Conservation (phyloP, 2,113 vertebrate genomes). For the Phyllopteryx taeniolatus region DNA sequence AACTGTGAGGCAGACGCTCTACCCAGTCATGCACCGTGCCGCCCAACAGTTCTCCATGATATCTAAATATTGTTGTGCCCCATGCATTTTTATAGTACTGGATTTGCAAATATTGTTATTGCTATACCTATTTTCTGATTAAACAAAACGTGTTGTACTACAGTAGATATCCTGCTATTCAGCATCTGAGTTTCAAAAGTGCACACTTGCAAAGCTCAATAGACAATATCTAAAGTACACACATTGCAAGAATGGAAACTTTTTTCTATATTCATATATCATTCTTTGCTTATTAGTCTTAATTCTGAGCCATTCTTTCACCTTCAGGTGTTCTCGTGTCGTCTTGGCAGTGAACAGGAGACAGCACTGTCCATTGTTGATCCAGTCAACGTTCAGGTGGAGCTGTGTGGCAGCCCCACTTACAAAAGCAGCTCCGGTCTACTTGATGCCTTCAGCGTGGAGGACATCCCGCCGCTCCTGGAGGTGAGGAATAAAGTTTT, state of each 20-base stretch:
- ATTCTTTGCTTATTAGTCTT: not conserved
- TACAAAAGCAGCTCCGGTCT: conserved; percentile 91
- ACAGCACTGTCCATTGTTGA: conserved; percentile 95
- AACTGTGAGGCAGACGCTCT: no score
- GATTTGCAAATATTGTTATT: not conserved
- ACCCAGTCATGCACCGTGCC: no score
- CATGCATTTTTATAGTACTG: not conserved
- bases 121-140: not conserved
- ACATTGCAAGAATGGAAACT: not conserved
- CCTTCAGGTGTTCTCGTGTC: conserved; percentile 90
- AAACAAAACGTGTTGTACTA: not conserved
- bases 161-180: not conserved
- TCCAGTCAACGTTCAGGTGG: conserved; percentile 91
- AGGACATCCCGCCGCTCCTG: conserved; percentile 90
- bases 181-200: not conserved
- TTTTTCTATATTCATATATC: not conserved
- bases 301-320: not conserved
- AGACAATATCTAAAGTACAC: not conserved
- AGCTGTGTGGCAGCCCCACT: conserved; percentile 89
- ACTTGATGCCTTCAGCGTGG: conserved; percentile 93
- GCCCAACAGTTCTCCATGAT: not conserved
- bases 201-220: not conserved
- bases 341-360: conserved; percentile 91
- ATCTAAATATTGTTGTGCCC: not conserved
- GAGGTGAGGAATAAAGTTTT: conserved; percentile 75